Percentiles rank a stretch among this genome's conserved stretches.
Evolutionary conservation across 2,113 vertebrate species (phyloP).

Genomic region (Ageneiosus marmoratus): DNA sequence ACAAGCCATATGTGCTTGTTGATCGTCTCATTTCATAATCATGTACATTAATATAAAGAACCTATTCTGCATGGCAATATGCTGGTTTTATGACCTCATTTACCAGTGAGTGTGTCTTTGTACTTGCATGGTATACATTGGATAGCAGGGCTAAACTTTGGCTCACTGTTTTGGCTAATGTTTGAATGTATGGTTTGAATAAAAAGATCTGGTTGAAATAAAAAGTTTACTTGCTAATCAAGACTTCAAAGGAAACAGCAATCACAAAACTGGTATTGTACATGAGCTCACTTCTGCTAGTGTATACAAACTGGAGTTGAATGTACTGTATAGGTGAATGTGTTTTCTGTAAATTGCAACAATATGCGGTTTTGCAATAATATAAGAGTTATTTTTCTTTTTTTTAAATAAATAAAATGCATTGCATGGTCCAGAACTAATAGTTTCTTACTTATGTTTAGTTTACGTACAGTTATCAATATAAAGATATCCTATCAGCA

Average conservation of each 20-base stretch:
- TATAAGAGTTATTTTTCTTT: no score
- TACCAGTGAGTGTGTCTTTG: not conserved
- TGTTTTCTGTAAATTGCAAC: not conserved
- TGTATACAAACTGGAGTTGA: not conserved
- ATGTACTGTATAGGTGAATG: not conserved
- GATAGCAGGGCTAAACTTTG: not conserved
- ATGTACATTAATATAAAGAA: not conserved
- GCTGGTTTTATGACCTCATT: not conserved
- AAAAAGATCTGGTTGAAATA: not conserved
- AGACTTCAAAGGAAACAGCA: not conserved
- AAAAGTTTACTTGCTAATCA: not conserved
- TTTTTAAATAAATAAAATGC: not conserved
- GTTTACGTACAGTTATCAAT: no score
- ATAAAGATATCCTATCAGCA: not conserved
- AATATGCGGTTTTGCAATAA: no score
- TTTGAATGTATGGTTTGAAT: not conserved
- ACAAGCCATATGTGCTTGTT: not conserved
- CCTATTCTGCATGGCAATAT: not conserved
- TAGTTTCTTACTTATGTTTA: not conserved
- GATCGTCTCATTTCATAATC: not conserved
- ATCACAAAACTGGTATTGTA: not conserved
- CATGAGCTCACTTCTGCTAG: not conserved
- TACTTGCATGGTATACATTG: not conserved
- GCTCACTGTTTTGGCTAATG: not conserved
- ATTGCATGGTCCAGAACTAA: not conserved